Base-by-base conservation (phyloP, 2,888 invertebrate species). In the Drosophila hamatofila region DNA sequence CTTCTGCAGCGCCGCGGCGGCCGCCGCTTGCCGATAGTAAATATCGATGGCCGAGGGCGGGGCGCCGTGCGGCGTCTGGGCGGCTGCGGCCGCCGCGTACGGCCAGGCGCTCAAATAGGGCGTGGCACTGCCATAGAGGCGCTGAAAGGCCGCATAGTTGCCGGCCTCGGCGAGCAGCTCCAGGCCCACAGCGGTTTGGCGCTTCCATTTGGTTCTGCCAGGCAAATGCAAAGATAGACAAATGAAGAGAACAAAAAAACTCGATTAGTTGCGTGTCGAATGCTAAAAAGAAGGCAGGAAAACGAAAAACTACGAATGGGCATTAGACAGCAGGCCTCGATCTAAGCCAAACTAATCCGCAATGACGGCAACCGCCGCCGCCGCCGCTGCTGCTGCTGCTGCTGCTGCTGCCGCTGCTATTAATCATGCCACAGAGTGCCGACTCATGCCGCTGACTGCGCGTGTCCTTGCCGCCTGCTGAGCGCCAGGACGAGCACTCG, bases 161-260 rank as follows among this genome's bases (percentile, higher is more conserved):
- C 98, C 98, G 0, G 99, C 98, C 93, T 99, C 99, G 7, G 98
- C 98, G 62, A 99, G 94, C 52, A 99, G 95, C 92, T 99, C 99
- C 82, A 99, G 93, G 0, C 99, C 99, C 3, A 99, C 99, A 0
- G 99, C 98, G 21, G 99, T 98, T 93, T 99, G 99, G 5, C 99
- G 95, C 93, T 99, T 99, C 99, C 99, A 99, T 94, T 99, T 99
- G 92, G 99, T 99, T 95, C 95, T 94, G 94, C 91, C 91, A n/a
- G n/a, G n/a, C n/a, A n/a, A n/a, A n/a, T n/a, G n/a, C n/a, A 89
- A 37, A 25, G 35, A 42, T 3, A 14, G 12, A 4, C 30, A 11
- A 2, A 14, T 14, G 14, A 9, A 12, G 49, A 25, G 11, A 12
- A 16, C 25, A 16, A 39, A 25, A 63, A 54, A 54, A 54, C 16